Evolutionary conservation across 2,888 invertebrate genomes (phyloP), one percentile per base, ranked within the genome.

Genomic region (Eupithecia dodoneata): DNA sequence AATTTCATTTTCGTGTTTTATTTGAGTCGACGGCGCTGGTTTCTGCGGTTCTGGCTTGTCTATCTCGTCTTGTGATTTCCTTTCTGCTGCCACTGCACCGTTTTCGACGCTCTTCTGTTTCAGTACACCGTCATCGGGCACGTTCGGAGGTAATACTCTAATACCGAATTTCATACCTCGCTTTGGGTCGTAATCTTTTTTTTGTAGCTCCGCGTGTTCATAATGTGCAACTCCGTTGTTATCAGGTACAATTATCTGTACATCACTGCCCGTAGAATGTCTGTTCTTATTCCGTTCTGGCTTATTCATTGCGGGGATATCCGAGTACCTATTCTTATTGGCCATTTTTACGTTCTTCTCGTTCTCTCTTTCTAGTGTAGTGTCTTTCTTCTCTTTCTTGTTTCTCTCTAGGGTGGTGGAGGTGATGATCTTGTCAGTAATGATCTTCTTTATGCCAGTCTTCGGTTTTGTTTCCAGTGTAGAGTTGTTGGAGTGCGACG

Each of bases 121-220:
- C 18, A 95, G 83, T 0, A 95, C 92, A 47, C 95, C 95, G 81
- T 95, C 95, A 85, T 95, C 95, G 49, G 95, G 95, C 55, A 95
- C 91, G 78, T 95, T 95, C 6, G 95, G 95, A 15, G 96, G 96
- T 5, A 97, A 88, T 0, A 97, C 97, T 85, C 96, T 94, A 74
- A 97, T 96, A 0, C 97, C 97, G 75, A 97, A 97, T 87, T 97
- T 97, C 89, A 96, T 95, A 71, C 95, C 96, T 78, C 95, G 95
- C 81, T 95, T 96, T 0, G 94, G 91, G 77, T 96, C 96, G 67
- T 95, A 93, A 81, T 96, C 96, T 80, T 94, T 92, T 86, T 96
- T 96, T 84, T 96, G 96, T 0, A 91, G 86, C 88, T 96, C 96
- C 2, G 91, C 87, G 49, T 94, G 93, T 84, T 96, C 96, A 47